phyloP scores from a whole-genome alignment of 2,113 vertebrate species.

The Crotalus helleri region DNA sequence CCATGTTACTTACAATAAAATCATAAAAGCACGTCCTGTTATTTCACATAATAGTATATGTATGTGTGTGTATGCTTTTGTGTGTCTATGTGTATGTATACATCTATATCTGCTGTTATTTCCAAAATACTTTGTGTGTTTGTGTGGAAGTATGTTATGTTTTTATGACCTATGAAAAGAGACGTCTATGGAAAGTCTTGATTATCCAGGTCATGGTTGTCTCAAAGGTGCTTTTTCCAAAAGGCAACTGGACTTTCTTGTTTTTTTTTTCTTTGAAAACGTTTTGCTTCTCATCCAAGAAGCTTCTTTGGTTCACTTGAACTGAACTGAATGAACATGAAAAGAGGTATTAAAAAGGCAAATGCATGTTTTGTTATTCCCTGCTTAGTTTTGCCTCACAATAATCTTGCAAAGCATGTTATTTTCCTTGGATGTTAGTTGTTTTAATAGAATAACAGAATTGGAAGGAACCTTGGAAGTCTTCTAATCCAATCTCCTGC shows the following conservation, averaged over 20 bases:
- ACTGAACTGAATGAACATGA: neutral
- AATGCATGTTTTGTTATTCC: neutral
- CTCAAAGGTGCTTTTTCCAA: neutral
- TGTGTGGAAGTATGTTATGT: neutral
- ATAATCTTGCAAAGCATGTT: neutral
- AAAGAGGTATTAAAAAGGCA: neutral
- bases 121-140: neutral
- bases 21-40: neutral
- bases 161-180: neutral
- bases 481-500: neutral
- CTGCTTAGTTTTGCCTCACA: neutral
- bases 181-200: neutral
- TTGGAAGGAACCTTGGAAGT: neutral
- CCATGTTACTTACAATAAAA: neutral
- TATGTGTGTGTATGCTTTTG: neutral
- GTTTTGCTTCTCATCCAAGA: neutral
- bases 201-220: neutral
- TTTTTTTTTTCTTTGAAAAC: neutral
- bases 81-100: neutral
- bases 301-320: neutral
- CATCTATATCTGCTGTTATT: neutral
- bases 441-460: neutral
- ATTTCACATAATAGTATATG: neutral
- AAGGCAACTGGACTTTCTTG: neutral
- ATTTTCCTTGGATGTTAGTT: neutral